phyloP scores from a whole-genome alignment of 2,797 vertebrate genomes.

The Cottoperca gobio region DNA sequence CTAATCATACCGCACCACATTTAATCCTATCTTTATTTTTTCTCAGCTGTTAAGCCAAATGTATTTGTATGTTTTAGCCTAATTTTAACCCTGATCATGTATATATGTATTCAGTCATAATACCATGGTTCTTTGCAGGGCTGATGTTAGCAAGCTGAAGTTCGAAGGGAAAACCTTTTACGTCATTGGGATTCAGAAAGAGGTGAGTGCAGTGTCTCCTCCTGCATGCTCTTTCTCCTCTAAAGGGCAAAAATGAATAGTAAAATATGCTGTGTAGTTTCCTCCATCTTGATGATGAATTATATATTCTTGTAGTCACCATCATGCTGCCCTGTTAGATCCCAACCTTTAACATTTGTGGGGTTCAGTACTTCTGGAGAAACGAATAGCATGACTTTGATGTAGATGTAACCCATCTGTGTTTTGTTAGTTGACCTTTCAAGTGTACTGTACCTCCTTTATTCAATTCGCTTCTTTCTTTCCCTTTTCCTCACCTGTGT shows the following conservation, averaged over 20 bases:
- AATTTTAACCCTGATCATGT: background rate
- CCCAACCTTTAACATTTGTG: constrained; percentile 22
- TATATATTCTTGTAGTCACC: constrained; percentile 22
- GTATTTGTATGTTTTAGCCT: background rate
- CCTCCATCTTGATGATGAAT: constrained; percentile 29
- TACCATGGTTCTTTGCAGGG: constrained; percentile 84
- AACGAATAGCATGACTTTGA: constrained; percentile 19
- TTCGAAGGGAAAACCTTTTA: constrained; percentile 99
- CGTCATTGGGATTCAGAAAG: constrained; percentile 94
- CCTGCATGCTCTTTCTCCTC: background rate
- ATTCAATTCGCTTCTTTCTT: constrained; percentile 22
- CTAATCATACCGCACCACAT: background rate
- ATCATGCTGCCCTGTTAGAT: constrained; percentile 29
- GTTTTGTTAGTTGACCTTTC: constrained; percentile 10
- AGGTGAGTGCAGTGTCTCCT: constrained; percentile 83
- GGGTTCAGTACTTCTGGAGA: background rate
- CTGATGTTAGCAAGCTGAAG: constrained; percentile 96
- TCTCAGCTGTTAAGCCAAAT: background rate
- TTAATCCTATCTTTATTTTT: background rate
- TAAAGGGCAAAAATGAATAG: constrained; percentile 18
- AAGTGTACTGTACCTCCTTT: constrained; percentile 30
- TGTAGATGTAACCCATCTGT: constrained; percentile 19
- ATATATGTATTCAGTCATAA: background rate
- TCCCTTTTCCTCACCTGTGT: constrained; percentile 32
- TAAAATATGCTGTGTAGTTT: constrained; percentile 19